A percentile compares a stretch with the other conserved stretches of the same genome.
Evolutionary conservation across 2,888 invertebrate genomes (phyloP).

Genomic region (Fragum sueziense): DNA sequence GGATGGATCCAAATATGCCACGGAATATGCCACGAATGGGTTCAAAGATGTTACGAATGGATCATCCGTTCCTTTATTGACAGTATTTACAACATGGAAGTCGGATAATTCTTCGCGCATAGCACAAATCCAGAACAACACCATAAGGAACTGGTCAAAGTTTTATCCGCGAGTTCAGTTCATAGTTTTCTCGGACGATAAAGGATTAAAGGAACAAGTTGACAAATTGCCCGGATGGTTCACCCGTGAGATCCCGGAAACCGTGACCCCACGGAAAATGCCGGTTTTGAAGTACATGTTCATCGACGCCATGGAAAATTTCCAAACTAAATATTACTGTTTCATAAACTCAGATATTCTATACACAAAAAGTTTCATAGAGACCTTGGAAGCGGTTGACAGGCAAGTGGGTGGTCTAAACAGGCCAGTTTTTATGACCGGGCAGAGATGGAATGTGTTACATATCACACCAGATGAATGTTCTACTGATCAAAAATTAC

Average conservation of each 20-base stretch:
- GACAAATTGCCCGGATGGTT: constrained; percentile 46
- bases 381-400: constrained; percentile 17
- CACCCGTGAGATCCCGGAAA: constrained; percentile 26
- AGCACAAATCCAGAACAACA: constrained; percentile 44
- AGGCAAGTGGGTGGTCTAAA: neutral
- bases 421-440: constrained; percentile 43
- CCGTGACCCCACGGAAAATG: constrained; percentile 30
- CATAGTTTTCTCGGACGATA: constrained; percentile 54
- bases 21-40: no score
- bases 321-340: constrained; percentile 62
- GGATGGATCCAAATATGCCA: no score
- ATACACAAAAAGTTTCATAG: constrained; percentile 58
- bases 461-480: constrained; percentile 52
- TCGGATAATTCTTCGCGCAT: constrained; percentile 25
- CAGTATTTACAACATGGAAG: constrained; percentile 58
- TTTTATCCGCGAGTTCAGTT: constrained; percentile 52
- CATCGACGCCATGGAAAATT: constrained; percentile 47
- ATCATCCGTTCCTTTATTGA: constrained; percentile 52
- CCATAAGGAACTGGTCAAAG: constrained; percentile 59
- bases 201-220: neutral
- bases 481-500: constrained; percentile 28
- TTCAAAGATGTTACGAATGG: no score
- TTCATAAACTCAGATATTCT: constrained; percentile 69
- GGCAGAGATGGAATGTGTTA: constrained; percentile 45
- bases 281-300: constrained; percentile 68